phyloP scores from a whole-genome alignment of 2,797 vertebrate species.

The Allobates femoralis region DNA sequence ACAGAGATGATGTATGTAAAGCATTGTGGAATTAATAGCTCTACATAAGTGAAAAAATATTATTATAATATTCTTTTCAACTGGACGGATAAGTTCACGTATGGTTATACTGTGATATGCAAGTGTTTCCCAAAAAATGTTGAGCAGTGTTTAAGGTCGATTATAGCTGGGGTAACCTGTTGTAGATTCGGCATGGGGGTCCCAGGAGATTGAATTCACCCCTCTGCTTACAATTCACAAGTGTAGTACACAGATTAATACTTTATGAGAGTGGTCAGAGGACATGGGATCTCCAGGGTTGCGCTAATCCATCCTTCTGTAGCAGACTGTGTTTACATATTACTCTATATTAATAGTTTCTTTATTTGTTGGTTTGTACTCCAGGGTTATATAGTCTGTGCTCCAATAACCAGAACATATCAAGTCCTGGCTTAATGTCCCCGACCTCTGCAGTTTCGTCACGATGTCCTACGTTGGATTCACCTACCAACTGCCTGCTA shows the following conservation, averaged over 20 bases:
- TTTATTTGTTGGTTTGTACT: constrained; percentile 76
- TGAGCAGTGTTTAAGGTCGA: too few species aligned
- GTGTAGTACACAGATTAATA: neutral
- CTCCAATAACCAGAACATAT: constrained; percentile 81
- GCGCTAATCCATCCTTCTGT: neutral
- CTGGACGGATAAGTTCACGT: too few species aligned
- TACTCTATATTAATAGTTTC: neutral
- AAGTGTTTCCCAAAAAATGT: too few species aligned
- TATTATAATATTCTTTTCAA: too few species aligned
- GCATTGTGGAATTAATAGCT: too few species aligned
- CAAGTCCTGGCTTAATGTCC: constrained; percentile 81
- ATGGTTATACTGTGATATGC: too few species aligned
- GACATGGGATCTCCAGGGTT: neutral
- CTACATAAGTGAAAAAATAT: too few species aligned
- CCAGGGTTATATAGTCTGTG: constrained; percentile 86
- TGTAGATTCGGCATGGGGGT: neutral
- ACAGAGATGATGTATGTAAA: too few species aligned
- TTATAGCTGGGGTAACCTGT: too few species aligned
- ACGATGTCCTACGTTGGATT: constrained; percentile 83
- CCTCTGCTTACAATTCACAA: neutral
- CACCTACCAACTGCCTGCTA: constrained; percentile 80
- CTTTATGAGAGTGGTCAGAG: neutral
- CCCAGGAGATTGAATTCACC: neutral
- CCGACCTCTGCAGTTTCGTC: constrained; percentile 78
- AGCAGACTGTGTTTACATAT: neutral